Evolutionary conservation across 2,113 vertebrate genomes (phyloP).

Genomic region (Cygnus atratus): DNA sequence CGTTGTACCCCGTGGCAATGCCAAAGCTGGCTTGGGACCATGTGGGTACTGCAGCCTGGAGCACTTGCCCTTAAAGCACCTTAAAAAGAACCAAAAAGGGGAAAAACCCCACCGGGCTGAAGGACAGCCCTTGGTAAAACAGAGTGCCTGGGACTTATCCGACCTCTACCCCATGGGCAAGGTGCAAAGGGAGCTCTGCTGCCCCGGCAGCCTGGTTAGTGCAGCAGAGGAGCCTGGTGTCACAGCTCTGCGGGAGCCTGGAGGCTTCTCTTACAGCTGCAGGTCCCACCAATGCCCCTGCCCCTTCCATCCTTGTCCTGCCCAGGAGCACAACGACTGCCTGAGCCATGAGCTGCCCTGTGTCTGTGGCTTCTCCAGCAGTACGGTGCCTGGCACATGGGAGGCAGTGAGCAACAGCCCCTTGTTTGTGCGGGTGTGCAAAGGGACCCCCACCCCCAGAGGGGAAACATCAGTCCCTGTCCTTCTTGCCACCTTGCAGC

Average conservation of each 20-base stretch:
- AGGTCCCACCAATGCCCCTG: too few relatives aligned
- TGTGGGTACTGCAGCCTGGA: not conserved
- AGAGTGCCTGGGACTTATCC: not conserved
- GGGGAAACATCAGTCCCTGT: not conserved
- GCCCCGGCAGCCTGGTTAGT: not conserved
- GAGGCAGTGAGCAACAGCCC: not conserved
- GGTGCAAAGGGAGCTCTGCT: accelerated
- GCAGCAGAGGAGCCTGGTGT: not conserved
- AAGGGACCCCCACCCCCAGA: not conserved
- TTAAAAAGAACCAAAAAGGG: not conserved
- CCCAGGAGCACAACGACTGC: not conserved
- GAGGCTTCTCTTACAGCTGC: not conserved
- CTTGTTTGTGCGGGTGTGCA: not conserved
- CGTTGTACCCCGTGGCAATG: accelerated
- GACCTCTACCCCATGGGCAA: accelerated
- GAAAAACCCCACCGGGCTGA: not conserved
- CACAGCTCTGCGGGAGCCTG: not conserved
- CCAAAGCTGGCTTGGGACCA: not conserved
- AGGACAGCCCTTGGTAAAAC: not conserved
- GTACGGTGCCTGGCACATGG: not conserved
- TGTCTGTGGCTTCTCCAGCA: too few relatives aligned
- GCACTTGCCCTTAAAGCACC: not conserved
- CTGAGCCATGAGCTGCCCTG: not conserved
- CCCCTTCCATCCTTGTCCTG: not conserved
- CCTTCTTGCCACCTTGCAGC: not conserved